phyloP scores from a whole-genome alignment of 2,797 vertebrate species.

The Sebastes hubbsi region DNA sequence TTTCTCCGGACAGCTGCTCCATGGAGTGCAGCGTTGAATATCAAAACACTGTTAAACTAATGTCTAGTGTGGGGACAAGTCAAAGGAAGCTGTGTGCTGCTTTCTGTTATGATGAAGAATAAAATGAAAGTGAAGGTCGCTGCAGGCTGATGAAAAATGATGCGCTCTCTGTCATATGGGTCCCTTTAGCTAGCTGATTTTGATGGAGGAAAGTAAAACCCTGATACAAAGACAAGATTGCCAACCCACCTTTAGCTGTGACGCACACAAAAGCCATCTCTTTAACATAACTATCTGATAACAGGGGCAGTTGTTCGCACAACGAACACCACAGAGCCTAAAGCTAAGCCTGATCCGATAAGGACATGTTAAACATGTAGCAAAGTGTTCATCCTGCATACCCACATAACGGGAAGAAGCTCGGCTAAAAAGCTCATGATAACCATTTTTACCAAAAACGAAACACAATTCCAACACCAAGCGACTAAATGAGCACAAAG shows the following conservation, averaged over 20 bases:
- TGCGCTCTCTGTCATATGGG: background rate
- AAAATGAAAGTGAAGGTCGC: background rate
- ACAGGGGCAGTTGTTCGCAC: background rate
- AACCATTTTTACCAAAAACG: too few relatives aligned
- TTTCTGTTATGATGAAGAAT: background rate
- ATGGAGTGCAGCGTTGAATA: background rate
- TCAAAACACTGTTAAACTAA: background rate
- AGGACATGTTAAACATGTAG: too few relatives aligned
- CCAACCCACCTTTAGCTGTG: background rate
- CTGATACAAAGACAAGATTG: background rate
- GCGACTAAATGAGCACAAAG: too few relatives aligned
- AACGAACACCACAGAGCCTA: background rate
- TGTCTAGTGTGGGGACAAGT: background rate
- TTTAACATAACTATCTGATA: background rate
- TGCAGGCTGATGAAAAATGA: background rate
- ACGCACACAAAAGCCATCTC: background rate
- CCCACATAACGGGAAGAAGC: too few relatives aligned
- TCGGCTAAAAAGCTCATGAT: too few relatives aligned
- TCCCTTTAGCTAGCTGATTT: background rate
- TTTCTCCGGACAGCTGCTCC: background rate
- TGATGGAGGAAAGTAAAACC: background rate
- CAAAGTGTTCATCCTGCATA: too few relatives aligned
- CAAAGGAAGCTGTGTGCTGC: background rate
- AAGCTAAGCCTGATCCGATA: too few relatives aligned
- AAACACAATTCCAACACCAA: too few relatives aligned